A percentile compares a stretch with the other conserved stretches of the same genome.
These are phyloP conservation scores for Hycleus phaleratus DNA, from an alignment of 1,140 invertebrate species.

Conservation along the genomic window DNA sequence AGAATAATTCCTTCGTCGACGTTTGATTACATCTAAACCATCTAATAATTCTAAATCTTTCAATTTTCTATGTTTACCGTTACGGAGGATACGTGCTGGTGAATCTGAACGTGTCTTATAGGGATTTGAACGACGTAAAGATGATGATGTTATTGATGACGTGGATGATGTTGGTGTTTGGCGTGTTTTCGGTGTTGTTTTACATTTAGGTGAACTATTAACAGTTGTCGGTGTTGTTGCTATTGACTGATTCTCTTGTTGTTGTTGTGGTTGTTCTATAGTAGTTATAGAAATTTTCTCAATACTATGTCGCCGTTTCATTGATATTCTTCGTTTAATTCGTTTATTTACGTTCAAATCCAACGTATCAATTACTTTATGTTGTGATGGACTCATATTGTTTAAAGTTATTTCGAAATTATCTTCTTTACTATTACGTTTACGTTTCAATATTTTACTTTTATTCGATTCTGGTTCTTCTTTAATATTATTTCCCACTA, in stretches of 20 bases:
- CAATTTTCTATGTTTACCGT: constrained; percentile 53
- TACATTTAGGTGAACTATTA: constrained; percentile 26
- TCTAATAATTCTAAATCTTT: constrained; percentile 44
- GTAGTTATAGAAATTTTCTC: constrained; percentile 34
- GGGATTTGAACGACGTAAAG: constrained; percentile 44
- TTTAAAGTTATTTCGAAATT: constrained; percentile 32
- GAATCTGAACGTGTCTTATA: constrained; percentile 49
- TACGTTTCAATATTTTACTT: constrained; percentile 20
- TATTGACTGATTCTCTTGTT: neutral
- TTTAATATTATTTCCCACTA: neutral
- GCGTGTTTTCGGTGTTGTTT: constrained; percentile 23
- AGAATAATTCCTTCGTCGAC: constrained; percentile 49
- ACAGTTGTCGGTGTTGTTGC: constrained; percentile 13
- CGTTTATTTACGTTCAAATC: constrained; percentile 35
- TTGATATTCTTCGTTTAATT: constrained; percentile 23
- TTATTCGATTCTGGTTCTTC: constrained; percentile 24
- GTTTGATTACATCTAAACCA: constrained; percentile 47
- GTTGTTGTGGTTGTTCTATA: constrained; percentile 11
- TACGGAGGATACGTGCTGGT: constrained; percentile 49
- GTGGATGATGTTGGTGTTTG: constrained; percentile 37
- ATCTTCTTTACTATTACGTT: constrained; percentile 31
- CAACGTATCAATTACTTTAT: constrained; percentile 36
- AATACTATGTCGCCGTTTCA: constrained; percentile 37
- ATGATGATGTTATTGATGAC: constrained; percentile 30
- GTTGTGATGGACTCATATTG: constrained; percentile 25